Percentiles rank a stretch among this genome's conserved stretches.
Evolutionary conservation across 2,797 vertebrate species (phyloP).

Genomic region (Catharus ustulatus): DNA sequence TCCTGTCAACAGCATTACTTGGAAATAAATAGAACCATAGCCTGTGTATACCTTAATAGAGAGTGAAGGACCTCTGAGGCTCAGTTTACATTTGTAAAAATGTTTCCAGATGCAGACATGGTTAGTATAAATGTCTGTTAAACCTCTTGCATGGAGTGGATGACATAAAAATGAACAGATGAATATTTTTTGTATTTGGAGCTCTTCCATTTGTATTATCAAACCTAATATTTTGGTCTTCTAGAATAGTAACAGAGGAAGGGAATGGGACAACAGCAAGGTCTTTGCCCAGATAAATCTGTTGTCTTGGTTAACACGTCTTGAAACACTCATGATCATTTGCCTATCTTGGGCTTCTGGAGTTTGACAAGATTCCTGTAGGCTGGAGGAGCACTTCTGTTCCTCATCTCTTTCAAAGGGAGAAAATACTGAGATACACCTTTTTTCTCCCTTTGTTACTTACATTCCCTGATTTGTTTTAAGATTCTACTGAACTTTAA

Average conservation of each 20-base stretch:
- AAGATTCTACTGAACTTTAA: neutral
- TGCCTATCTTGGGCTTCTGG: neutral
- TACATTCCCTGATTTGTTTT: neutral
- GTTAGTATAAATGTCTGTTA: neutral
- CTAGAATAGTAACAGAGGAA: neutral
- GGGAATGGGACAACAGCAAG: neutral
- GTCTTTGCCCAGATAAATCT: neutral
- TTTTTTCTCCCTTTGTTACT: neutral
- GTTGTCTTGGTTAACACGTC: neutral
- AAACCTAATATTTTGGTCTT: neutral
- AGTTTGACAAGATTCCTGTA: neutral
- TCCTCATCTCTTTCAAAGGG: neutral
- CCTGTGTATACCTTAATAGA: neutral
- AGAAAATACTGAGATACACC: neutral
- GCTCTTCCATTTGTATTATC: neutral
- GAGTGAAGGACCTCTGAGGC: neutral
- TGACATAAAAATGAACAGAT: neutral
- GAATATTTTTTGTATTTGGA: neutral
- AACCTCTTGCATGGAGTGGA: neutral
- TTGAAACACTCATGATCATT: neutral
- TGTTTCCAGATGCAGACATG: neutral
- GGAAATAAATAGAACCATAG: neutral
- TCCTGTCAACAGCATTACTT: slow-evolving; percentile 4
- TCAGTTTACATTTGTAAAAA: neutral
- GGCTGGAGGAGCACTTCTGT: neutral